These are phyloP conservation scores for Aphis gossypii DNA, from an alignment of 1,140 invertebrate genomes.

Conservation along the genomic window DNA sequence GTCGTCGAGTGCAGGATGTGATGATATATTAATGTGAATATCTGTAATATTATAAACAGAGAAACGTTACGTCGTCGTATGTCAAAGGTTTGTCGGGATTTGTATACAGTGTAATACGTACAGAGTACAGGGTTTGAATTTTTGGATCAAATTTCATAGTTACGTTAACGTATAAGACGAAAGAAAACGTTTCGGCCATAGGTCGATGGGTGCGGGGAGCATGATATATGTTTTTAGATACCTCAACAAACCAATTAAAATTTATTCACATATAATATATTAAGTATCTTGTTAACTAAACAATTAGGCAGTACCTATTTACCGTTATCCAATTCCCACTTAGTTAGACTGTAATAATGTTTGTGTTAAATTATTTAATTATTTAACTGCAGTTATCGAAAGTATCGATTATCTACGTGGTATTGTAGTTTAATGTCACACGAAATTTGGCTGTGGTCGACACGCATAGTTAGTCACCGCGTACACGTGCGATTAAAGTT, in stretches of 20 bases:
- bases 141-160: background rate
- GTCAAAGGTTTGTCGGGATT: background rate
- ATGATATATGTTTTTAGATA: background rate
- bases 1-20: background rate
- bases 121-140: background rate
- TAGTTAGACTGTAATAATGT: background rate
- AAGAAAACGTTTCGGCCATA: background rate
- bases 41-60: background rate
- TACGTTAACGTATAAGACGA: background rate
- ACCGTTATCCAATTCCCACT: background rate
- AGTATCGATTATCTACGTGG: background rate
- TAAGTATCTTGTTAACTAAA: background rate
- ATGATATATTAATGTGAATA: constrained; percentile 11
- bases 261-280: background rate
- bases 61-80: background rate
- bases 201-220: too few relatives aligned
- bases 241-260: background rate
- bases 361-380: background rate
- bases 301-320: background rate
- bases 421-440: background rate
- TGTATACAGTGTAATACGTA: background rate
- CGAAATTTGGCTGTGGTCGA: background rate
- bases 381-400: background rate
- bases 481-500: background rate
- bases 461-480: background rate